phyloP scores from a whole-genome alignment of 2,113 vertebrate species.

The Pterocles orientalis region DNA sequence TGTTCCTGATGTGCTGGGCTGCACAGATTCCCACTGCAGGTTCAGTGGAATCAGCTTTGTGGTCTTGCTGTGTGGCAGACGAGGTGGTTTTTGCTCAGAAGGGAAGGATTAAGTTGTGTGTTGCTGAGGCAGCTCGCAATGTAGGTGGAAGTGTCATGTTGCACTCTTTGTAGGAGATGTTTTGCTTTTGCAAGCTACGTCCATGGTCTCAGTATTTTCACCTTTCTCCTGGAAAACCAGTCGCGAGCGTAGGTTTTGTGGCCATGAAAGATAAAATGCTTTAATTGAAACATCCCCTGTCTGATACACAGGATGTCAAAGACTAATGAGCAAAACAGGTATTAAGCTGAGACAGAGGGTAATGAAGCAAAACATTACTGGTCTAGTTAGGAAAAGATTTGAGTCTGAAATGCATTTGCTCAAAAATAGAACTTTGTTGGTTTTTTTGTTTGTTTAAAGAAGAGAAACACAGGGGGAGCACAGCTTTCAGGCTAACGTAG shows the following conservation, averaged over 20 bases:
- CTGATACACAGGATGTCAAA: neutral
- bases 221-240: neutral
- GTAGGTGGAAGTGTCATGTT: neutral
- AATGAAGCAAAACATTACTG: neutral
- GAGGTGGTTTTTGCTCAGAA: fast-evolving
- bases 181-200: neutral
- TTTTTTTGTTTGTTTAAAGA: neutral
- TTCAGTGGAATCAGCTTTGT: neutral
- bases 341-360: neutral
- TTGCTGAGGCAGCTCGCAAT: neutral
- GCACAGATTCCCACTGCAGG: neutral
- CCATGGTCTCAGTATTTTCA: fast-evolving
- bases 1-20: neutral
- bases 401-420: neutral
- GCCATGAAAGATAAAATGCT: neutral
- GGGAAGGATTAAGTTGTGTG: neutral
- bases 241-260: neutral
- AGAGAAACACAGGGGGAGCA: neutral
- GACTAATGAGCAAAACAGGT: neutral
- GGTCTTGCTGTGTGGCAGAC: neutral
- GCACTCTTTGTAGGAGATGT: neutral
- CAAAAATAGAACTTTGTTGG: neutral
- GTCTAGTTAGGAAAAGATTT: neutral
- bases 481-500: neutral
- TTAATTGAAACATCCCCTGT: neutral